Evolutionary conservation across 2,888 invertebrate species (phyloP), one percentile per base, ranked within the genome.

Genomic region (Orchesella flavescens): DNA sequence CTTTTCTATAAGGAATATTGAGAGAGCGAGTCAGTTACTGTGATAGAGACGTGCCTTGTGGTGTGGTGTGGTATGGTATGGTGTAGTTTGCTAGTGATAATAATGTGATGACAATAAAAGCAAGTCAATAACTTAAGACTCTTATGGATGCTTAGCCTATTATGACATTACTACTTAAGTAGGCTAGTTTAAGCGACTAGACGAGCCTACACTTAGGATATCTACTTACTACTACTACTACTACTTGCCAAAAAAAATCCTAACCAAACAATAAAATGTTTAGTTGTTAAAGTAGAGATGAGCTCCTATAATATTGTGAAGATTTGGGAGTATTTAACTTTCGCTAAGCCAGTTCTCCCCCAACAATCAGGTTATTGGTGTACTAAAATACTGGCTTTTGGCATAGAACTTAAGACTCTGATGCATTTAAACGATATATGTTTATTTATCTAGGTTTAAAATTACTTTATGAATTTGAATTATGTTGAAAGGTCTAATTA

Each of bases 91-190:
- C 34, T 34, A 65, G 71, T 53, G 74, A 66, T 73, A 75, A 83
- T 83, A 77, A 83, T 77, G 83, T 83, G 83, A 83, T 83, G 83
- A 83, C 83, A 83, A 83, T 83, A 77, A 77, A 77, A 77, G 76
- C 76, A 77, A 83, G 83, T 83, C 83, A 83, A 83, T 83, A 83
- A 83, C 83, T 83, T 83, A 83, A 83, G 83, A 83, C 57, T 83
- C 83, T 83, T 83, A 83, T 66, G 76, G 66, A 66, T 83, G 83
- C 83, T 83, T 83, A 83, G 83, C 83, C 83, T 83, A 83, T 83
- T 83, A 83, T 83, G 77, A 83, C 83, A 83, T 83, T 83, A 83
- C 82, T 82, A 76, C 83, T 83, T 76, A 83, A 83, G 83, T 77
- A 66, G 83, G 63, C 83, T 76, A 72, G 77, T 72, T 72, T 72